Percentiles rank a stretch among this genome's conserved stretches.
Conservation (phyloP, 2,888 invertebrate genomes). For the Anagyrus pseudococci region DNA sequence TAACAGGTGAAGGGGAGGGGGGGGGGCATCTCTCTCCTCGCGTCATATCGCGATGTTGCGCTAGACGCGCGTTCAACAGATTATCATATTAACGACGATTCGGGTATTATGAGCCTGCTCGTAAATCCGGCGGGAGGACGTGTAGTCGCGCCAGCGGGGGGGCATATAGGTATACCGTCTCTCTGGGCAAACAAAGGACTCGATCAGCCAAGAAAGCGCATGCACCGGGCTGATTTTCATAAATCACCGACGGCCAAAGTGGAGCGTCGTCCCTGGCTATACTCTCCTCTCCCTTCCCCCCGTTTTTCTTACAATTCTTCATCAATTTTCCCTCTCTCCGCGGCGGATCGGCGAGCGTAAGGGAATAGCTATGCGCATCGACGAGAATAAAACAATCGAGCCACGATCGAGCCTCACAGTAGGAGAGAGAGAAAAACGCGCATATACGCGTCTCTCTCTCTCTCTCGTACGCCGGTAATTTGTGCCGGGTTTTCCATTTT, state of each 20-base stretch:
- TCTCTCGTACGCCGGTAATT: neutral
- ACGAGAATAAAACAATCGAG: conserved; percentile 17
- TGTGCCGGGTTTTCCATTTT: neutral
- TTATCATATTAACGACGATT: too few relatives aligned
- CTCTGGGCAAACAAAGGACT: too few relatives aligned
- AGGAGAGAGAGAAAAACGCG: neutral
- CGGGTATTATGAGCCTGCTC: too few relatives aligned
- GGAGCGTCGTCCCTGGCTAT: conserved; percentile 18
- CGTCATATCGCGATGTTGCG: too few relatives aligned
- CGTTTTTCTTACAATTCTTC: neutral
- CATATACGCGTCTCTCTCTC: neutral
- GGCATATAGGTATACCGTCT: too few relatives aligned
- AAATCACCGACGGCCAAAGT: conserved; percentile 19
- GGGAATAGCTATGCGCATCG: conserved; percentile 24
- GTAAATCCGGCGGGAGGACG: too few relatives aligned
- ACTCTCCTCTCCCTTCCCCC: neutral
- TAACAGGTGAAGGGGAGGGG: too few relatives aligned
- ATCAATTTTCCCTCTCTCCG: too few relatives aligned
- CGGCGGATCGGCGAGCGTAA: conserved; percentile 2
- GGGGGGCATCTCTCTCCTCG: too few relatives aligned
- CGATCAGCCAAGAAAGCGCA: too few relatives aligned
- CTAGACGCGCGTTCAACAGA: too few relatives aligned
- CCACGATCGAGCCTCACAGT: neutral
- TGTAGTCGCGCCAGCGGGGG: too few relatives aligned
- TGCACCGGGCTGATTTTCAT: conserved; percentile 27